Conservation (phyloP, 2,797 vertebrate species). For the Phoeniculus purpureus region DNA sequence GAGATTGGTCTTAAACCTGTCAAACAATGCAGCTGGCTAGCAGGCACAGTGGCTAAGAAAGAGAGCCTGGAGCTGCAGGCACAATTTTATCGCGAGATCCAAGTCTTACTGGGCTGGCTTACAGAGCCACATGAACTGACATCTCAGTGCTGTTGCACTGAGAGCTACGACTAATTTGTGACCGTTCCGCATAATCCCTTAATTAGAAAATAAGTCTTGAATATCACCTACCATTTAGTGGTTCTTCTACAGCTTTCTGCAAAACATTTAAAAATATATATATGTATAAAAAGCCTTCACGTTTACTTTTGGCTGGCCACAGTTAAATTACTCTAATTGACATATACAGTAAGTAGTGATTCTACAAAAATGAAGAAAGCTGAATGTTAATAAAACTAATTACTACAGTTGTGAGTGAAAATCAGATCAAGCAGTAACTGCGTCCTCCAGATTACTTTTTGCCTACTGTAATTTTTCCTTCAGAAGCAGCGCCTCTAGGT, state of each 20-base stretch:
- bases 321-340: conserved; percentile 77
- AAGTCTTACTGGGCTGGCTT: background rate
- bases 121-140: background rate
- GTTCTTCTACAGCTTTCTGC: conserved; percentile 85
- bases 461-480: background rate
- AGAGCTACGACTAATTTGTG: background rate
- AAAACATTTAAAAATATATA: conserved; percentile 83
- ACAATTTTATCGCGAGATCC: background rate
- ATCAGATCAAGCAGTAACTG: background rate
- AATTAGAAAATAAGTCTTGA: conserved; percentile 66
- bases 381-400: conserved; percentile 46
- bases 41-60: background rate
- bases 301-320: conserved; percentile 71
- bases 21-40: background rate
- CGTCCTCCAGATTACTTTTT: background rate
- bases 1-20: background rate
- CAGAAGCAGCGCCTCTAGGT: conserved; percentile 50
- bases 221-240: conserved; percentile 83
- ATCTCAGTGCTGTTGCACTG: background rate
- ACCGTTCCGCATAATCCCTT: background rate
- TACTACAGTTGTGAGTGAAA: conserved; percentile 26
- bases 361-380: conserved; percentile 68
- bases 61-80: background rate
- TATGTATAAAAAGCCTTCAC: conserved; percentile 75
- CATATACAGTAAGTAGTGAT: conserved; percentile 74